Percentiles rank a stretch among this genome's conserved stretches.
Conservation (phyloP, 2,113 vertebrate genomes). For the Cyanoliseus patagonus region DNA sequence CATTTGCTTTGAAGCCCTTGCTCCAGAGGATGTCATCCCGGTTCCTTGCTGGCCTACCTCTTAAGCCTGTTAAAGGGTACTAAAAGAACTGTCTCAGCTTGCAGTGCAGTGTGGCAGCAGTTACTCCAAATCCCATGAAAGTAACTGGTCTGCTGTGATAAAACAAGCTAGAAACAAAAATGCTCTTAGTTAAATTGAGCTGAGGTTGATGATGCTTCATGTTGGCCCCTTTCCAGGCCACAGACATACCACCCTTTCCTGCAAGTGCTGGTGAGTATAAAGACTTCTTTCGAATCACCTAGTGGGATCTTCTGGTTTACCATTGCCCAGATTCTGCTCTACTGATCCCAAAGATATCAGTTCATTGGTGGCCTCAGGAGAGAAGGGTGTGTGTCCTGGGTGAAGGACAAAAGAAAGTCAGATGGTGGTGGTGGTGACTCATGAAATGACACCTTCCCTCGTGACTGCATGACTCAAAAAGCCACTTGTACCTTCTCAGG, state of each 20-base stretch:
- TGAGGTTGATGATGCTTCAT: not conserved
- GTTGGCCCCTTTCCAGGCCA: not conserved
- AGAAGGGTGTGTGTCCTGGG: rapidly evolving
- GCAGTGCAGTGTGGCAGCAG: not conserved
- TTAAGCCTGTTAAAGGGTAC: constrained; percentile 46
- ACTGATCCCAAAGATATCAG: not conserved
- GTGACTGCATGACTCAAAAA: not conserved
- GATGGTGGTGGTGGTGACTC: not conserved
- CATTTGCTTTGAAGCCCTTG: not conserved
- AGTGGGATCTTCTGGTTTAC: not conserved
- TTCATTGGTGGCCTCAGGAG: not conserved
- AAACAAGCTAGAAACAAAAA: constrained; percentile 18
- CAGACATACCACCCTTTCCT: not conserved
- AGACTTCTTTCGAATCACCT: not conserved
- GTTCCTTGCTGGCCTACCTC: not conserved
- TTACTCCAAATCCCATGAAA: constrained; percentile 33
- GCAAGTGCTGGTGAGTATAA: not conserved
- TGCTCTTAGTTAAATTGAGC: not conserved
- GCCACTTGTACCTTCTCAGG: not conserved
- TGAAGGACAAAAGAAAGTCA: not conserved
- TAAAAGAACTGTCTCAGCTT: constrained; percentile 42
- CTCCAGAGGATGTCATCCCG: not conserved
- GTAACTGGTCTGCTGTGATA: constrained; percentile 2
- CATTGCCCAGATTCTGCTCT: not conserved
- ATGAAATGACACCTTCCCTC: not conserved